Percentiles rank a stretch among this genome's conserved stretches.
phyloP scores from a whole-genome alignment of 2,113 vertebrate genomes.

The Myocastor coypus region DNA sequence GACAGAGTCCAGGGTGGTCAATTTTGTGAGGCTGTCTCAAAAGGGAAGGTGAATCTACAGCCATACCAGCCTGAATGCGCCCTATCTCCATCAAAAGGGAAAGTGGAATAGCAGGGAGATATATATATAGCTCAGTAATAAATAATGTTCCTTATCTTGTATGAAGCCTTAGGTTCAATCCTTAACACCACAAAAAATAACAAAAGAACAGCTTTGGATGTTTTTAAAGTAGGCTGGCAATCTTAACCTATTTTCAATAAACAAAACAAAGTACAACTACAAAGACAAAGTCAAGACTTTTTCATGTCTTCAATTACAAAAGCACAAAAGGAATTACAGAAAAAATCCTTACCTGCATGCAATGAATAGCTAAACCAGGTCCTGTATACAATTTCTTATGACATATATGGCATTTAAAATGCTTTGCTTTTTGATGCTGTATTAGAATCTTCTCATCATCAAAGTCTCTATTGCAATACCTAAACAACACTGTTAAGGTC shows the following conservation, averaged over 20 bases:
- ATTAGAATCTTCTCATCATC: slow-evolving; percentile 99
- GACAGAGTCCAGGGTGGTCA: neutral
- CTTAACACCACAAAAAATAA: neutral
- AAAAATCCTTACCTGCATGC: slow-evolving; percentile 95
- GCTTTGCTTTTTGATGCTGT: slow-evolving; percentile 99
- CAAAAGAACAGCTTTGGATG: neutral
- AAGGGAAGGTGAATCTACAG: too few relatives aligned
- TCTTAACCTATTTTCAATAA: neutral
- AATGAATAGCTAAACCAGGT: slow-evolving; percentile 98
- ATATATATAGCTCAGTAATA: neutral
- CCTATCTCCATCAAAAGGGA: too few relatives aligned
- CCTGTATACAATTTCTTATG: slow-evolving; percentile 99
- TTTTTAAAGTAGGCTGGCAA: neutral
- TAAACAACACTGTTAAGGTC: slow-evolving; percentile 89
- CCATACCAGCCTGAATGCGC: too few relatives aligned
- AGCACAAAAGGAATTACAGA: neutral
- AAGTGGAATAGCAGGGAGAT: too few relatives aligned
- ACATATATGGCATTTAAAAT: slow-evolving; percentile 99
- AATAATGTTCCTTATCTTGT: neutral
- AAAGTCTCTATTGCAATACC: slow-evolving; percentile 99
- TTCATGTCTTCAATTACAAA: neutral
- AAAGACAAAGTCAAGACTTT: slow-evolving; percentile 13
- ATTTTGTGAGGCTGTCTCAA: neutral
- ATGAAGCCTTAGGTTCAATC: neutral
- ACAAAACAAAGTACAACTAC: neutral